phyloP scores from a whole-genome alignment of 2,888 invertebrate species.

The Hirtodrosophila cameraria region DNA sequence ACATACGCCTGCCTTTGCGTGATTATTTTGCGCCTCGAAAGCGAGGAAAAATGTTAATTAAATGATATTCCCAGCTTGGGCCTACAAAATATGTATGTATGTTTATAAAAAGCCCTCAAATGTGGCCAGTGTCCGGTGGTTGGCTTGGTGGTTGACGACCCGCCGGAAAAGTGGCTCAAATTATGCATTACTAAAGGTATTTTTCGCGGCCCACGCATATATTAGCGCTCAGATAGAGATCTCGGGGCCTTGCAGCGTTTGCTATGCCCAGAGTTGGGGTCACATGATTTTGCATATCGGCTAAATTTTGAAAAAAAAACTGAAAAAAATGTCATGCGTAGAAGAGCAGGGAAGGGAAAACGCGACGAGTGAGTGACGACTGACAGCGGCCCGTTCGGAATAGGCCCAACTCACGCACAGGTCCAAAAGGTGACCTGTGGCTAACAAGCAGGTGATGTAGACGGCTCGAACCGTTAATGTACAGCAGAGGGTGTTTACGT shows the following conservation, averaged over 20 bases:
- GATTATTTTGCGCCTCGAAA: conserved; percentile 77
- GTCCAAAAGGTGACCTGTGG: conserved; percentile 27
- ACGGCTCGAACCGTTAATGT: conserved; percentile 6
- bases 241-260: conserved; percentile 30
- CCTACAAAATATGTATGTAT: neutral
- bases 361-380: conserved; percentile 76
- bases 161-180: conserved; percentile 77
- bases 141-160: conserved; percentile 37
- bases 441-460: conserved; percentile 67
- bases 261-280: conserved; percentile 42
- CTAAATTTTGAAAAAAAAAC: conserved; percentile 3
- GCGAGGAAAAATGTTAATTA: conserved; percentile 75
- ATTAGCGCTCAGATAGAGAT: conserved; percentile 74
- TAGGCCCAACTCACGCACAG: conserved; percentile 71
- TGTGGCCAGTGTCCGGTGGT: conserved; percentile 56
- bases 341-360: conserved; percentile 1
- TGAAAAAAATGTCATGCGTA: conserved; percentile 40
- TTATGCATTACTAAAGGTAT: conserved; percentile 76
- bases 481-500: conserved; percentile 3
- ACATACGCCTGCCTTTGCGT: conserved; percentile 72
- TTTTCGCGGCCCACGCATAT: conserved; percentile 69
- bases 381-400: conserved; percentile 74
- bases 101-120: conserved; percentile 46
- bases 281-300: conserved; percentile 77
- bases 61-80: conserved; percentile 73